These are phyloP conservation scores for Epinotia brunnichana DNA, from an alignment of 2,888 invertebrate genomes.

Conservation along the genomic window DNA sequence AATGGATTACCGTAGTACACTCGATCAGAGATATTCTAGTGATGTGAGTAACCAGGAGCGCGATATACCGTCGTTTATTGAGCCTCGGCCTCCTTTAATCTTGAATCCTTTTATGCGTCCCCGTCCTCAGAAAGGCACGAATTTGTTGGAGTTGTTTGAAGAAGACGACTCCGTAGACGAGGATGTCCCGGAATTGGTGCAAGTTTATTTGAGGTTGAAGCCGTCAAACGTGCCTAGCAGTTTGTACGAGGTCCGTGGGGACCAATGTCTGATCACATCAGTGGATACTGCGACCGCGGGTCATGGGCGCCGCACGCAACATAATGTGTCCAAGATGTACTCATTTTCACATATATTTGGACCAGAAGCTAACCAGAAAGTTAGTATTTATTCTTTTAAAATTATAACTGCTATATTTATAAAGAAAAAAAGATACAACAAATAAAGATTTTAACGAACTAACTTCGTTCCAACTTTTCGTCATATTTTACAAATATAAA, in stretches of 20 bases:
- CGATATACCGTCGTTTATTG: conserved; percentile 79
- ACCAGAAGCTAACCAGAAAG: conserved; percentile 67
- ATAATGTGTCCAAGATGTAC: conserved; percentile 78
- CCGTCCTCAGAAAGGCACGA: conserved; percentile 72
- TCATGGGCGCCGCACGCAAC: conserved; percentile 73
- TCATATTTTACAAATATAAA: too few relatives aligned
- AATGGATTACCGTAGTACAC: conserved; percentile 51
- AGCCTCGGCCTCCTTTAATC: conserved; percentile 75
- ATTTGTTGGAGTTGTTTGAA: conserved; percentile 72
- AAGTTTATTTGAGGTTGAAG: conserved; percentile 82
- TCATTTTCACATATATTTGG: conserved; percentile 76
- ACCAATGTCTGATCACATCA: conserved; percentile 71
- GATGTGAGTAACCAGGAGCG: conserved; percentile 57
- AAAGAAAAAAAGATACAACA: too few relatives aligned
- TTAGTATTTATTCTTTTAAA: too few relatives aligned
- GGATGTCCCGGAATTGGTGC: conserved; percentile 74
- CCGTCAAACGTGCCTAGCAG: conserved; percentile 68
- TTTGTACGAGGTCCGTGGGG: conserved; percentile 71
- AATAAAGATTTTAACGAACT: too few relatives aligned
- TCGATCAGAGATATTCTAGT: conserved; percentile 64
- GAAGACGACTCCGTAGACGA: conserved; percentile 66
- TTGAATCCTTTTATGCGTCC: conserved; percentile 77
- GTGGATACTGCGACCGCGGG: conserved; percentile 71
- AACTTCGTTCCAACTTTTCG: too few relatives aligned
- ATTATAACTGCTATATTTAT: too few relatives aligned